These are phyloP conservation scores for Condylura cristata DNA, from an alignment of 2,113 vertebrate genomes.

Conservation along the genomic window DNA sequence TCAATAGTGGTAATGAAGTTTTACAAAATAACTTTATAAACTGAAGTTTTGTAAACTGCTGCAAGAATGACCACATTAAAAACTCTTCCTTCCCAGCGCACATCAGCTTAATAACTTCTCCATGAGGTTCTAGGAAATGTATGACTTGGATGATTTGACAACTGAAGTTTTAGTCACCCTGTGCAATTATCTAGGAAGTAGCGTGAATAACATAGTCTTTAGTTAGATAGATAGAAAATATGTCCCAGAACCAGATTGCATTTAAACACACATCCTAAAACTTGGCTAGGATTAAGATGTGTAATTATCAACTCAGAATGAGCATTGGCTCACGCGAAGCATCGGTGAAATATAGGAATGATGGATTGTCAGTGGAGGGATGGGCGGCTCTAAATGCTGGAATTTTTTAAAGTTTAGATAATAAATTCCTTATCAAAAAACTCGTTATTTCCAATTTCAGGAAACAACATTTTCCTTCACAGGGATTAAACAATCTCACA, in stretches of 20 bases:
- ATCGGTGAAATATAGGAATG: not conserved
- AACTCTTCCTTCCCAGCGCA: not conserved
- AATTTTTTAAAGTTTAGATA: not conserved
- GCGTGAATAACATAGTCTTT: not conserved
- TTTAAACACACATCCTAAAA: not conserved
- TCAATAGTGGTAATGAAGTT: not conserved
- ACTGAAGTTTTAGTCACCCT: not conserved
- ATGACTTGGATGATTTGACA: not conserved
- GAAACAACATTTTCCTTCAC: not conserved
- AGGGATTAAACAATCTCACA: not conserved
- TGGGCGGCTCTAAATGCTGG: no score
- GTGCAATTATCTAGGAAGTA: not conserved
- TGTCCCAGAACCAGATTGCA: not conserved
- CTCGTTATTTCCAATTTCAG: not conserved
- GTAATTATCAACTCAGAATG: not conserved
- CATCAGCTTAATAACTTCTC: not conserved
- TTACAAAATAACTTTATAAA: not conserved
- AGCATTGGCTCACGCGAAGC: not conserved
- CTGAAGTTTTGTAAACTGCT: not conserved
- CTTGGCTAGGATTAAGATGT: not conserved
- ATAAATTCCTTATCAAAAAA: not conserved
- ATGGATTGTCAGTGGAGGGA: not conserved
- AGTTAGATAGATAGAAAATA: not conserved
- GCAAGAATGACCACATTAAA: not conserved
- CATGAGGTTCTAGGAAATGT: not conserved